Evolutionary conservation across 2,888 invertebrate species (phyloP), one percentile per base, ranked within the genome.

Genomic region (Pristionchus arcanus): DNA sequence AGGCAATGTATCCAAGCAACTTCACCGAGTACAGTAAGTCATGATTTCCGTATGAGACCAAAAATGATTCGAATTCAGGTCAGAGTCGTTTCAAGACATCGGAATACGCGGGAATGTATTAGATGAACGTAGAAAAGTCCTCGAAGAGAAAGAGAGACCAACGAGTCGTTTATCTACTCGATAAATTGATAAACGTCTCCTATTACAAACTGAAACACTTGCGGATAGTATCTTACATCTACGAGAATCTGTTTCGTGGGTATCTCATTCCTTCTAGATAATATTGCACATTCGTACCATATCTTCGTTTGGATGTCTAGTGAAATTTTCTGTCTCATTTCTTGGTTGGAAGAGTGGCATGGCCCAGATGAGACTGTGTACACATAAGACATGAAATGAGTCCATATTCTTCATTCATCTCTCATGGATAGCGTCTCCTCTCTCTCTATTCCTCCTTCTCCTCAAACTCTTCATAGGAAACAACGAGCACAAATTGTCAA

Each of bases 21-120:
- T 49, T 28, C 81, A 49, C 81, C 28, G 81, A 81, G 49, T 81
- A 81, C 81, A 81, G 81, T 81, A 81, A 81, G 42, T 4, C 37
- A 1, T 11, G 5, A 13, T 0, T 28, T 71, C 34, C 34, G 31
- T 71, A 34, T 15, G 34, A 71, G 71, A 71, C 71, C 5, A 9
- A 71, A 81, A 13, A 13, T 15, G 49, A 28, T n/a, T n/a, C 21
- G 4, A 49, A 13, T 81, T 81, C 81, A 81, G 81, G 28, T 19
- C 81, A 81, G 49, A 81, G 49, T 53, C 25, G 81, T 25, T 81
- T 49, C 81, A 81, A 81, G 81, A 53, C 49, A n/a, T 81, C 81
- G 34, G 81, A 81, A n/a, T 81, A 81, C 28, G 81, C 81, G 1
- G 81, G 81, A 49, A 31, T 34, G 49, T 81, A 28, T 28, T 81